Base-by-base conservation (phyloP, 37 sponge, comb jelly and placozoan genomes). In the Trichoplax adhaerens region DNA sequence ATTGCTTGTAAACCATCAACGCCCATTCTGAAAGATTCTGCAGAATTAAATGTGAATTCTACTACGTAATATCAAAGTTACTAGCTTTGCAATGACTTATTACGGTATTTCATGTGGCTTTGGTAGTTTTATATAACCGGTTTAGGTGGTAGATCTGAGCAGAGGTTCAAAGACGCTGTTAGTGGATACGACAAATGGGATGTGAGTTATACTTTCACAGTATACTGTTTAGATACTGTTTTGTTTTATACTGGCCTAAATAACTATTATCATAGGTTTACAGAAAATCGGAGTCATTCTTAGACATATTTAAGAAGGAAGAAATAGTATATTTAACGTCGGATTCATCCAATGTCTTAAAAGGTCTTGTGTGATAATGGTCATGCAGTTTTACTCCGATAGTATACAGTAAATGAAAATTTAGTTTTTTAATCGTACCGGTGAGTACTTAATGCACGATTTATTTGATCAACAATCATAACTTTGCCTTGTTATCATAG, bases 331-430 rank as follows among this genome's bases (percentile, higher is more conserved):
- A 79, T 53, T 64, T 90, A 48, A 65, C 81, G 7, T 80, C 91
- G 3, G 91, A 90, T 56, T 90, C 91, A 57, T 76, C 82, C 8
- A 85, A 90, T 52, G 54, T 83, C 3, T 63, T 90, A 3, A 72
- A 56, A 59, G 87, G 87, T 85, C 68, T 12, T 7, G 6, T 5
- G 12, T 50, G 6, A 4, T 29, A 5, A 49, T 6, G 2, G 0
- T 74, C 56, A 48, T 54, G 4, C 48, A 3, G 3, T 62, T 48
- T 3, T 47, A 47, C 65, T 65, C 10, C 48, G 51, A 69, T 29
- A 29, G 29, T 29, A 29, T 29, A 29, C 29, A 29, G 29, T 29
- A 29, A 29, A 29, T 29, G 29, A 29, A 29, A 29, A 29, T 29
- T 29, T 29, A 29, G 0, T 29, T 29, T 29, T 29, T 29, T 29